Conservation (phyloP, 2,888 invertebrate species). For the Apodemia zela region DNA sequence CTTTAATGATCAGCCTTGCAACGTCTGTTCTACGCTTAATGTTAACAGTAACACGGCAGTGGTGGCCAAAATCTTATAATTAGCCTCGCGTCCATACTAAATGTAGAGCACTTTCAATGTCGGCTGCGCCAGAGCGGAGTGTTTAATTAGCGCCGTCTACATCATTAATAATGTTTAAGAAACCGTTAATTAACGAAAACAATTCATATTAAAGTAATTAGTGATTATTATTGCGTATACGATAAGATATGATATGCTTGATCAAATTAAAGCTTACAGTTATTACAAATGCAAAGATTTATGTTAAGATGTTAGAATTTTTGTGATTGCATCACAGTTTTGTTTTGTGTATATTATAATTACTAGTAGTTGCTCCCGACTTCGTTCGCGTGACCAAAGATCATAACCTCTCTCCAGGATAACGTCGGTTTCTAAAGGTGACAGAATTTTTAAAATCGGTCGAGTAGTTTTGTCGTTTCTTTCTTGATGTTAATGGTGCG, state of each 20-base stretch:
- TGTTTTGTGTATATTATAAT: too few species aligned
- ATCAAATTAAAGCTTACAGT: not conserved
- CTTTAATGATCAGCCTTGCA: not conserved
- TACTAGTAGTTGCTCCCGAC: too few species aligned
- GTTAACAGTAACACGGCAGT: constrained; percentile 11
- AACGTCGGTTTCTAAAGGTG: too few species aligned
- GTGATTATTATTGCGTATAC: not conserved
- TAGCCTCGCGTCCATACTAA: constrained; percentile 4
- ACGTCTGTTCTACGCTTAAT: constrained; percentile 12
- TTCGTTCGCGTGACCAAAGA: too few species aligned
- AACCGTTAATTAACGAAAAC: constrained; percentile 13
- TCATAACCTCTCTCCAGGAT: too few species aligned
- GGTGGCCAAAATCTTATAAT: constrained; percentile 15
- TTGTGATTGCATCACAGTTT: too few species aligned
- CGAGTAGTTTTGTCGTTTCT: too few species aligned
- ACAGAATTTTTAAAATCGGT: too few species aligned
- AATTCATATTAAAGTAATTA: not conserved
- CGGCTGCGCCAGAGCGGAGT: not conserved
- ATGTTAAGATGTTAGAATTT: too few species aligned
- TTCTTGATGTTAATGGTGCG: too few species aligned
- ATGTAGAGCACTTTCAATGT: constrained; percentile 15
- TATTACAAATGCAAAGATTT: too few species aligned
- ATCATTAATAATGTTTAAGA: constrained; percentile 2
- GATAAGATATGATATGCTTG: not conserved
- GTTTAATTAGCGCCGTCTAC: constrained; percentile 8